These are phyloP conservation scores for Crotalus helleri DNA, from an alignment of 2,113 vertebrate genomes.

Conservation along the genomic window DNA sequence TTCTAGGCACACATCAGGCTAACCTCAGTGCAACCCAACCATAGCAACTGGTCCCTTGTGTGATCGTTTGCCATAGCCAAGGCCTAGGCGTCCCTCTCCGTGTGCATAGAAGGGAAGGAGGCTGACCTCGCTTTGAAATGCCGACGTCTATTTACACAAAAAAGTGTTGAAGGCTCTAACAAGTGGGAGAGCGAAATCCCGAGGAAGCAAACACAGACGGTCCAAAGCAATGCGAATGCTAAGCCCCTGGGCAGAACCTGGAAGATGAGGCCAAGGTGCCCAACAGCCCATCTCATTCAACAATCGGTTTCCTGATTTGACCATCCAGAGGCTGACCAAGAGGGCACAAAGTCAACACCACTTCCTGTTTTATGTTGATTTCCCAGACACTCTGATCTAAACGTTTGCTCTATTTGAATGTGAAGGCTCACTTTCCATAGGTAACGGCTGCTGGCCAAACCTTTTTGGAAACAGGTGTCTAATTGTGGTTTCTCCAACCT, in stretches of 20 bases:
- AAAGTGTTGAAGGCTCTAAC: constrained; percentile 48
- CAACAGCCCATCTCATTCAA: background rate
- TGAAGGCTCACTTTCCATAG: background rate
- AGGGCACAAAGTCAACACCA: no score
- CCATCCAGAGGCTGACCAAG: background rate
- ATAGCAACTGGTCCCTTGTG: constrained; percentile 38
- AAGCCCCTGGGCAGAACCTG: background rate
- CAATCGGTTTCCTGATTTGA: background rate
- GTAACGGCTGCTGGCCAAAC: background rate
- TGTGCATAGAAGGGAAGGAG: constrained; percentile 11
- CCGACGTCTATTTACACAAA: constrained; percentile 48
- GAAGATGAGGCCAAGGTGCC: background rate
- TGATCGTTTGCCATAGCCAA: constrained; percentile 57
- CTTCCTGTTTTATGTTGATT: background rate
- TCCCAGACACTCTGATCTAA: background rate
- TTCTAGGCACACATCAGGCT: constrained; percentile 10
- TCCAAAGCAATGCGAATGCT: constrained; percentile 37
- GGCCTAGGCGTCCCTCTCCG: constrained; percentile 43
- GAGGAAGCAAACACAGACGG: constrained; percentile 50
- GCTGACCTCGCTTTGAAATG: constrained; percentile 58
- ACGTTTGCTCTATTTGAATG: background rate
- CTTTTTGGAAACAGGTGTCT: background rate
- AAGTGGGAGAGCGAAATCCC: constrained; percentile 53
- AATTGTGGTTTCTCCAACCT: background rate
- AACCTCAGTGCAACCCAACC: constrained; percentile 55